Evolutionary conservation across 92 coral and sea anemone genomes (phyloP).

Genomic region (Chrysogorgia sp.): DNA sequence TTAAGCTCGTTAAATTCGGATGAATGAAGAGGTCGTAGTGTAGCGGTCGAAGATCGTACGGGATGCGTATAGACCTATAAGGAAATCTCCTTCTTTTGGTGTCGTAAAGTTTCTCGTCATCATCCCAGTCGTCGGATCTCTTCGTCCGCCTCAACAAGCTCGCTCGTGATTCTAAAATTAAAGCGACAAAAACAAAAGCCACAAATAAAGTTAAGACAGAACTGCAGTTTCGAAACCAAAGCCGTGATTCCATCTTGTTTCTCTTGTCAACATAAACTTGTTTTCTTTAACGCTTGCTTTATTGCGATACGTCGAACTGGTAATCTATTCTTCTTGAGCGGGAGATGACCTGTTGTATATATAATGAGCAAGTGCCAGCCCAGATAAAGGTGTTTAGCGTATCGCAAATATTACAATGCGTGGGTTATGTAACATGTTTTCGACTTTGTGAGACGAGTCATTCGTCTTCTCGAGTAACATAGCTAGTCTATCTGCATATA

Average conservation of each 20-base stretch:
- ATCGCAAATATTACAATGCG: no score
- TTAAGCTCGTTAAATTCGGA: conserved; percentile 73
- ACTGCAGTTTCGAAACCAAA: not conserved
- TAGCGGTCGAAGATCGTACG: conserved; percentile 68
- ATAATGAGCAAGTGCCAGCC: no score
- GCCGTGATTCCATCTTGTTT: not conserved
- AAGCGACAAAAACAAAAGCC: not conserved
- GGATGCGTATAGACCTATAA: conserved; percentile 70
- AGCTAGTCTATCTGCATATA: no score
- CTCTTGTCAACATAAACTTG: not conserved
- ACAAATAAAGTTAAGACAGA: not conserved
- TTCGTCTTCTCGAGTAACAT: no score
- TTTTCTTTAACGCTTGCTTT: not conserved
- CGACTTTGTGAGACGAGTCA: no score
- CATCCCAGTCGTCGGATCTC: not conserved
- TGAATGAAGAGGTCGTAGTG: conserved; percentile 67
- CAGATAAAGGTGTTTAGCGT: no score
- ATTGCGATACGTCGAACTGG: no score
- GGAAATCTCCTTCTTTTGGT: conserved; percentile 50
- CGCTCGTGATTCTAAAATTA: not conserved
- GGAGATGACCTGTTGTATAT: no score
- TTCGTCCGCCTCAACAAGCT: not conserved
- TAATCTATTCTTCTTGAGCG: no score
- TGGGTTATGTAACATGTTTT: no score
- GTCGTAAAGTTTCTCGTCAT: not conserved